Base-by-base conservation (phyloP, 2,113 vertebrate genomes). In the Dasypus novemcinctus region DNA sequence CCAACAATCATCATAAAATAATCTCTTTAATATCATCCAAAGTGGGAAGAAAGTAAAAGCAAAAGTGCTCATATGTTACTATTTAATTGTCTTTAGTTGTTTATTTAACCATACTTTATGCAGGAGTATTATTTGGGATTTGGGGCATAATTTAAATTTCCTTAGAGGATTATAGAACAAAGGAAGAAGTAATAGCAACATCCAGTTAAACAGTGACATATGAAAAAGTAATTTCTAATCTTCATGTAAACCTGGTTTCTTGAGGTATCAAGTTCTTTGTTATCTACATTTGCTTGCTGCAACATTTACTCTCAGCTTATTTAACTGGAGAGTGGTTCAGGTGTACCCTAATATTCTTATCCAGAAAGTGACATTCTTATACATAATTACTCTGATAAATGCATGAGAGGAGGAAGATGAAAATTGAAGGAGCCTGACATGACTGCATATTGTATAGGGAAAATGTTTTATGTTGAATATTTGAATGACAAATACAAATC, bases 61-160 rank as follows among this genome's bases (percentile, higher is more conserved):
- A n/a, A 29, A 43, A 6, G 33, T 80, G 5, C 20, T 64, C 31
- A 31, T 74, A 43, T 31, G 27, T 59, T 84, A 72, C 11, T 25
- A 78, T 82, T 71, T 61, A 59, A 72, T 59, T 86, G 23, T 25
- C 54, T 94, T 72, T 61, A 36, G 4, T 23, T 79, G 36, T 81
- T 91, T 90, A 81, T 86, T 93, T 84, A 93, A 46, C 12, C 82
- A 85, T 9, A 61, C 27, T 72, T 84, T 93, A 82, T 78, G 18
- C 9, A 57, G 79, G 92, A 88, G 81, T 63, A n/a, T 21, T 27
- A 21, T n/a, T 7, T 36, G 6, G 29, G 4, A 23, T 61, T 91
- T 85, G n/a, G 57, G 57, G 68, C 92, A 81, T 88, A 87, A 75
- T 61, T 75, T 84, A 72, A 74, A 91, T 82, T 74, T 87, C 76